Evolutionary conservation across 2,113 vertebrate genomes (phyloP).

Genomic region (Cnemophilus loriae): DNA sequence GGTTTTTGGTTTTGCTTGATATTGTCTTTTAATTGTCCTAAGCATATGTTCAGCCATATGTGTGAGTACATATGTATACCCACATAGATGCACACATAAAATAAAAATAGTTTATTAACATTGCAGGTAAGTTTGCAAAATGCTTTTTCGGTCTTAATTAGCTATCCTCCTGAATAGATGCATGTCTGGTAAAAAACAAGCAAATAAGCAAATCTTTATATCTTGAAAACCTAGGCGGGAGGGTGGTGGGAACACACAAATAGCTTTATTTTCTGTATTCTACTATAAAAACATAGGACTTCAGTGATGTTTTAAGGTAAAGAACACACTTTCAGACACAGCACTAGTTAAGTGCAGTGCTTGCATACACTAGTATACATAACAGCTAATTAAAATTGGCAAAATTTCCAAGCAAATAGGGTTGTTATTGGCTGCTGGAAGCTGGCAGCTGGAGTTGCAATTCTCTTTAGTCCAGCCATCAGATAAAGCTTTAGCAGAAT

Average conservation of each 20-base stretch:
- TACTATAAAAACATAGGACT: background rate
- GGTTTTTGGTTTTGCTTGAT: background rate
- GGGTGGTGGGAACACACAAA: background rate
- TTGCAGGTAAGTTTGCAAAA: background rate
- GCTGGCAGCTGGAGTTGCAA: constrained; percentile 24
- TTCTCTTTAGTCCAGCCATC: constrained; percentile 27
- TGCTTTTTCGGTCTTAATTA: constrained; percentile 3
- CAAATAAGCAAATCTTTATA: background rate
- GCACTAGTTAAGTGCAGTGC: background rate
- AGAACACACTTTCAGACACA: background rate
- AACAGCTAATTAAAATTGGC: constrained; percentile 38
- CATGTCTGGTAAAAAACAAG: background rate
- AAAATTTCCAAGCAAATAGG: constrained; percentile 16
- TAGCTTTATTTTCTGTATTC: background rate
- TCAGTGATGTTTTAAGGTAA: background rate
- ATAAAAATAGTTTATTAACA: background rate
- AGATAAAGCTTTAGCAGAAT: constrained; percentile 1
- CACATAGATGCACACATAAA: background rate
- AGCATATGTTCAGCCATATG: constrained; percentile 38
- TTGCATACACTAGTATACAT: background rate
- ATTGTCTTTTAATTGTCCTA: constrained; percentile 26
- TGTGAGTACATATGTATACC: background rate
- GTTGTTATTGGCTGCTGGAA: constrained; percentile 1
- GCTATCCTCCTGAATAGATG: background rate
- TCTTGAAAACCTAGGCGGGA: background rate